These are phyloP conservation scores for Ophion ellenae DNA, from an alignment of 2,888 invertebrate species.

Conservation along the genomic window DNA sequence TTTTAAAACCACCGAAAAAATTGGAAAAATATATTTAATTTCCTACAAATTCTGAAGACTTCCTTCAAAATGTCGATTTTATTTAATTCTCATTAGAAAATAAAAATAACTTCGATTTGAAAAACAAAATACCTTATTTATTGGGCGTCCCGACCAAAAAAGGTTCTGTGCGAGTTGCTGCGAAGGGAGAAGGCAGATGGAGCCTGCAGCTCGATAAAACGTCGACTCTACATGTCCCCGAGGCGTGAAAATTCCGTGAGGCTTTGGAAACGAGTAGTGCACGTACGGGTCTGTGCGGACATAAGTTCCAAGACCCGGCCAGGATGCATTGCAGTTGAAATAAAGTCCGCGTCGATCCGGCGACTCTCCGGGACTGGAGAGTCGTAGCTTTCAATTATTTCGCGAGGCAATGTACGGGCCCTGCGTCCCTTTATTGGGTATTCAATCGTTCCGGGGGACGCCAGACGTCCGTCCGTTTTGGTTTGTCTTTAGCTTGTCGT, in stretches of 20 bases:
- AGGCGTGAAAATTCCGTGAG: constrained; percentile 5
- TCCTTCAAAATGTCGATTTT: no score
- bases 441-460: constrained; percentile 57
- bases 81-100: no score
- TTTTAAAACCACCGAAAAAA: no score
- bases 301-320: not conserved
- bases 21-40: no score
- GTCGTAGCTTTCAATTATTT: constrained; percentile 78
- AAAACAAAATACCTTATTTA: no score
- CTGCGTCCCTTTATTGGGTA: constrained; percentile 60
- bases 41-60: no score
- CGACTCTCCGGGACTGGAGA: not conserved
- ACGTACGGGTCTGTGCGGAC: constrained; percentile 10
- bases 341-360: constrained; percentile 25
- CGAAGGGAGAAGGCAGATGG: no score
- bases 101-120: no score
- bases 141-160: no score
- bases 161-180: no score
- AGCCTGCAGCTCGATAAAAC: not conserved
- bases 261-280: constrained; percentile 1
- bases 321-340: constrained; percentile 33
- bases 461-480: constrained; percentile 71
- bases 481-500: constrained; percentile 69
- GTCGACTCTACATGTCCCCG: not conserved
- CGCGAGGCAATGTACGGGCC: constrained; percentile 57